Percentiles rank a stretch among this genome's conserved stretches.
Evolutionary conservation across 2,797 vertebrate genomes (phyloP).

Genomic region (Propithecus perrieri): DNA sequence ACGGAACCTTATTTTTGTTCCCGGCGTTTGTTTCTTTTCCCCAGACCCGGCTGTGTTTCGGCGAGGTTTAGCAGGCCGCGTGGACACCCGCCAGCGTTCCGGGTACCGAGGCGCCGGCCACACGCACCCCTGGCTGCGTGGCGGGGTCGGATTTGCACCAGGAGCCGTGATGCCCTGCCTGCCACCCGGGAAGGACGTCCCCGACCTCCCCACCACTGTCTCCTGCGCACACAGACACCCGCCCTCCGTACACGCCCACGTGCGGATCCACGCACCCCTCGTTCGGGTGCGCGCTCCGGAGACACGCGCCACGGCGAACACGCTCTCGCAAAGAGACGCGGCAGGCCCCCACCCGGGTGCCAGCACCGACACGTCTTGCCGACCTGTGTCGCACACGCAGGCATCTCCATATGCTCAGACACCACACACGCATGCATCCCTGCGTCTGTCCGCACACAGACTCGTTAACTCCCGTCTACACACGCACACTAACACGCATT

Average conservation of each 20-base stretch:
- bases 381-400: not conserved
- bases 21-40: not conserved
- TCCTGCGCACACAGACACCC: fast-evolving
- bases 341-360: not conserved
- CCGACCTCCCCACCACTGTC: fast-evolving
- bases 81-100: no score
- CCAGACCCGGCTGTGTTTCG: not conserved
- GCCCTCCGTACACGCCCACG: fast-evolving
- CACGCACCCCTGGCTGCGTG: fast-evolving
- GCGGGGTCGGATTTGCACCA: not conserved
- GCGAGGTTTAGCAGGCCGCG: fast-evolving
- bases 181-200: not conserved
- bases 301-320: not conserved
- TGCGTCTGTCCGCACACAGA: not conserved
- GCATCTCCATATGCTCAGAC: not conserved
- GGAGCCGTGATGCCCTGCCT: fast-evolving
- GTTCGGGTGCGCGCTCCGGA: not conserved
- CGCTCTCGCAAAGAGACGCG: not conserved
- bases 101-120: fast-evolving
- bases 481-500: not conserved
- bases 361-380: fast-evolving
- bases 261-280: fast-evolving
- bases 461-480: not conserved
- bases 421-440: not conserved
- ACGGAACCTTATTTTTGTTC: not conserved